Evolutionary conservation across 2,888 invertebrate species (phyloP).

Genomic region (Heliconius sara): DNA sequence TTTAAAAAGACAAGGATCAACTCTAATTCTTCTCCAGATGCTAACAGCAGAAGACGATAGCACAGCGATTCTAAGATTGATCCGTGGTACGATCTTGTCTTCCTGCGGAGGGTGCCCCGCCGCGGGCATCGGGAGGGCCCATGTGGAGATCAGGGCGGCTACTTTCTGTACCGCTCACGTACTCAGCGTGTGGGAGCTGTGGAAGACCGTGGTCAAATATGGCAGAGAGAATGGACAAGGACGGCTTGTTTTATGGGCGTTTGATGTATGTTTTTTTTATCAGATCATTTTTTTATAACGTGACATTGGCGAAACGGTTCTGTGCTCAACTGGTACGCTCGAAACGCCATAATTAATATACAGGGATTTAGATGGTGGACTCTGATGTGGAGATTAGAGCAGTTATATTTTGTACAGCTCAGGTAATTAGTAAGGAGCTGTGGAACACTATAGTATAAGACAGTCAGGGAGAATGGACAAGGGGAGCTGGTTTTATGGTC

Average conservation of each 20-base stretch:
- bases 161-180: constrained; percentile 75
- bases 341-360: too few species aligned
- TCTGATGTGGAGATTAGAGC: too few species aligned
- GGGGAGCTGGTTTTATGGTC: too few species aligned
- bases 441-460: too few species aligned
- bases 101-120: constrained; percentile 59
- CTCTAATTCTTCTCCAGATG: constrained; percentile 56
- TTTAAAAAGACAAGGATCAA: too few species aligned
- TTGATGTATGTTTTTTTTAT: constrained; percentile 55
- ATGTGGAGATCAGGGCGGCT: constrained; percentile 67
- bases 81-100: constrained; percentile 66
- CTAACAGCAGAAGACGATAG: constrained; percentile 73
- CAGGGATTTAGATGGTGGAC: too few species aligned
- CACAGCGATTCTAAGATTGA: constrained; percentile 69
- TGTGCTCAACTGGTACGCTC: too few species aligned
- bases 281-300: neutral
- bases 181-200: constrained; percentile 59
- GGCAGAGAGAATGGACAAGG: constrained; percentile 57
- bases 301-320: too few species aligned
- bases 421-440: too few species aligned
- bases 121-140: constrained; percentile 60
- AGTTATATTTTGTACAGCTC: too few species aligned
- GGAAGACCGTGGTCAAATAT: constrained; percentile 62
- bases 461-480: too few species aligned
- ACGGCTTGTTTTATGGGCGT: constrained; percentile 55